Conservation (phyloP, 2,888 invertebrate species). For the Nineta flava region DNA sequence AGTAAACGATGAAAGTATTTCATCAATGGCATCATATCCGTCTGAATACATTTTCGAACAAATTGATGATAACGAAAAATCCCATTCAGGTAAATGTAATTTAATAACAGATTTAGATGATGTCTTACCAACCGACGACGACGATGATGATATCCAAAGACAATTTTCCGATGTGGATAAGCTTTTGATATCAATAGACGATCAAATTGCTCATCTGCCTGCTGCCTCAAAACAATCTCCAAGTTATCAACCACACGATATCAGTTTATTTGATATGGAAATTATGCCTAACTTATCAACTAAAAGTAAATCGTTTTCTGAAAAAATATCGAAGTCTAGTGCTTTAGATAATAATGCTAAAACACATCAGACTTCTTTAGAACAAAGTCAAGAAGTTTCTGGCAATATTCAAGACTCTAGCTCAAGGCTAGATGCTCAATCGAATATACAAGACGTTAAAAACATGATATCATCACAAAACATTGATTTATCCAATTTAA, state of each 20-base stretch:
- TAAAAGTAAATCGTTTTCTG: not conserved
- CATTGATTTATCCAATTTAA: constrained; percentile 18
- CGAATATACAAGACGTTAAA: not conserved
- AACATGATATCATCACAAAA: constrained; percentile 16
- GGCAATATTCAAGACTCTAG: constrained; percentile 7
- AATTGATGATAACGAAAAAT: no score
- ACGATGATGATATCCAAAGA: constrained; percentile 6
- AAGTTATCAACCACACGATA: no score
- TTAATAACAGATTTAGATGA: not conserved
- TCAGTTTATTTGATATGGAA: no score
- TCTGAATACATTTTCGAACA: no score
- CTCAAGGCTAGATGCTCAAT: constrained; percentile 1
- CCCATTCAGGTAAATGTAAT: no score
- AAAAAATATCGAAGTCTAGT: not conserved
- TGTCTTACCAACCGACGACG: constrained; percentile 5
- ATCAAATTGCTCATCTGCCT: constrained; percentile 13
- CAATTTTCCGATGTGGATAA: constrained; percentile 2
- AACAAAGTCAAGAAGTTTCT: constrained; percentile 1
- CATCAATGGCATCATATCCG: no score
- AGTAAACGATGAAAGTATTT: no score
- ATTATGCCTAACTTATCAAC: not conserved
- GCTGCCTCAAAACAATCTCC: constrained; percentile 7
- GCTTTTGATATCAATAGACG: constrained; percentile 7
- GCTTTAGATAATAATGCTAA: constrained; percentile 8
- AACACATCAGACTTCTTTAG: constrained; percentile 8